Base-by-base conservation (phyloP, 2,797 vertebrate genomes). In the Stomatorhinus walkeri region DNA sequence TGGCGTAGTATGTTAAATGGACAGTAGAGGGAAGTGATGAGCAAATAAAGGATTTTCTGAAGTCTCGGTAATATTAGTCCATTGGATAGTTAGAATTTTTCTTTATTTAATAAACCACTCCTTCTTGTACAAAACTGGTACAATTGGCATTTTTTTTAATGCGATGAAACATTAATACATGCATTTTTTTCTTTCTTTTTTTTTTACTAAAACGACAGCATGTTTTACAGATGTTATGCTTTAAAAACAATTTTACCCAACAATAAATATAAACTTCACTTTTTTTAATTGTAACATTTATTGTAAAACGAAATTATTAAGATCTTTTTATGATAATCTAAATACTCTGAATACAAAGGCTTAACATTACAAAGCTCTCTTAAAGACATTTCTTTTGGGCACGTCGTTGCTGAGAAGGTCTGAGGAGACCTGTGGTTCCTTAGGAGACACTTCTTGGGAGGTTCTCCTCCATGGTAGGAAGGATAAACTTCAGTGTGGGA, bases 401-500 rank as follows among this genome's bases (percentile, higher is more conserved):
- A 9, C 3, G 2, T 32, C 59, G 51, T 40, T 59, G 16, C 52
- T 7, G 5, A 28, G 84, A 28, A 59, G 51, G 28, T 87, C 36
- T 59, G 56, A 43, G 8, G 32, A 61, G 32, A 64, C 19, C 48
- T 64, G 19, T 61, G 40, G 16, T 43, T 87, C 36, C 87, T 92
- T 56, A 89, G 46, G 90, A 90, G 87, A 87, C 85, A 91, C 92
- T 95, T 91, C 92, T 92, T 19, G 92, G 91, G 81, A 94, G 88
- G 90, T 92, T 91, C 52, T 95, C 93, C 0, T 94, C 92, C 87
- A 94, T 93, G 85, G 93, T 79, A 6, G 92, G 64, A 0, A 89
- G 87, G 4, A 89, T 93, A 89, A 95, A 91, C 84, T 91, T 89
- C 51, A 93, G 48, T 90, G 89, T 14, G 1, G 93, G 93, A 88